Conservation (phyloP, 2,888 invertebrate genomes). For the Adelphocoris suturalis region DNA sequence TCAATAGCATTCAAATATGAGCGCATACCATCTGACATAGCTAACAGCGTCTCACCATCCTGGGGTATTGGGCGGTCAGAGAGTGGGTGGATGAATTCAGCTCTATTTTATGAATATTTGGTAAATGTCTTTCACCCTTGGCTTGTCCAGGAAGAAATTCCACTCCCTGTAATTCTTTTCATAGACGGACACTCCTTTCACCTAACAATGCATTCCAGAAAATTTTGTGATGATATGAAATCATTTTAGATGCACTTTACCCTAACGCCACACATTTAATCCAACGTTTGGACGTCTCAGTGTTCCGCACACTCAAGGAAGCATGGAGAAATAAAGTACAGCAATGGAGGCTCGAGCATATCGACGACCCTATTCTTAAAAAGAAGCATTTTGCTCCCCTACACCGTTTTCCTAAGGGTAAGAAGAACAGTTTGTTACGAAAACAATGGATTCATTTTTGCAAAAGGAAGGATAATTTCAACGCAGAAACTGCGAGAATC, state of each 20-base stretch:
- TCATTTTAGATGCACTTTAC: too few species aligned
- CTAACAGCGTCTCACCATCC: slow-evolving; percentile 73
- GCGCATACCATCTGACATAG: slow-evolving; percentile 74
- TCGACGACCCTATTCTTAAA: slow-evolving; percentile 62
- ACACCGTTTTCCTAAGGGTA: not conserved
- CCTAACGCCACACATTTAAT: too few species aligned
- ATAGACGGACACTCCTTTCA: slow-evolving; percentile 78
- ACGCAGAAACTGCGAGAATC: too few species aligned
- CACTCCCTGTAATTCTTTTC: slow-evolving; percentile 78
- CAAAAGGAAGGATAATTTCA: too few species aligned
- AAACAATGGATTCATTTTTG: slow-evolving; percentile 62
- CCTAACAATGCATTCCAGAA: slow-evolving; percentile 71
- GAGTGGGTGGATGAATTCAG: slow-evolving; percentile 79
- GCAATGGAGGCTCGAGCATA: slow-evolving; percentile 76
- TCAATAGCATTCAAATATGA: slow-evolving; percentile 74
- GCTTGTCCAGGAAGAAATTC: slow-evolving; percentile 76
- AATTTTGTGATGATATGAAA: too few species aligned
- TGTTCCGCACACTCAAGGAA: slow-evolving; percentile 73
- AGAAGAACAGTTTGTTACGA: too few species aligned
- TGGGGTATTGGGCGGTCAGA: slow-evolving; percentile 79
- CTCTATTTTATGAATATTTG: slow-evolving; percentile 77
- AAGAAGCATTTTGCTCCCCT: slow-evolving; percentile 70
- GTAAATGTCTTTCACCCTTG: too few species aligned
- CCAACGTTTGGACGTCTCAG: too few species aligned
- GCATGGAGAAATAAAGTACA: slow-evolving; percentile 74